Evolutionary conservation across 2,113 vertebrate species (phyloP).

Genomic region (Oryzias curvinotus): DNA sequence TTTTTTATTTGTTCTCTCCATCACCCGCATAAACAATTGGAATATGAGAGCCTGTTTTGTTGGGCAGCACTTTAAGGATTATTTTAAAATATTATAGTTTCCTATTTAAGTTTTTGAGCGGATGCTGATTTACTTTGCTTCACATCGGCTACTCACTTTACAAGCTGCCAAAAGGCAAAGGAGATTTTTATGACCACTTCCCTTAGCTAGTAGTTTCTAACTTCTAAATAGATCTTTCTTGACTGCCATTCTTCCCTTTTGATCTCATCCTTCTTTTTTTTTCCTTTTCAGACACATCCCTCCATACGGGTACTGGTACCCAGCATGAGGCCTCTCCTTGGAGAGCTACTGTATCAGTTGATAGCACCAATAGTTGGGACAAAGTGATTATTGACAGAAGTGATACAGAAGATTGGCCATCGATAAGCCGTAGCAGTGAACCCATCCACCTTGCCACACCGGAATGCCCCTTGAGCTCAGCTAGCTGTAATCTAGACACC

Average conservation of each 20-base stretch:
- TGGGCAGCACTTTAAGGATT: no score
- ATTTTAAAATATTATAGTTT: no score
- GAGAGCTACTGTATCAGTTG: slow-evolving; percentile 80
- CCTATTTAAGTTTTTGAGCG: no score
- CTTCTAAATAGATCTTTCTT: neutral
- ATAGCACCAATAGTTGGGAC: slow-evolving; percentile 86
- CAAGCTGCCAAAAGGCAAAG: no score
- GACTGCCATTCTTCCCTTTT: neutral
- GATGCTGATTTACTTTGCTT: no score
- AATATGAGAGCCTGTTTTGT: no score
- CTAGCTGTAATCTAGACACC: slow-evolving; percentile 84
- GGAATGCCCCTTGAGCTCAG: slow-evolving; percentile 90
- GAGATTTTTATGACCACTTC: no score
- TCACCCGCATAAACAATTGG: no score
- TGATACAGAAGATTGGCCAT: slow-evolving; percentile 90
- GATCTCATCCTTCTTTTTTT: slow-evolving; percentile 11
- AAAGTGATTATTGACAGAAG: slow-evolving; percentile 88
- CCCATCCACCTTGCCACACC: slow-evolving; percentile 73
- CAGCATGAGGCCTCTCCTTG: slow-evolving; percentile 92
- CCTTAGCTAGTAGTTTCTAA: no score
- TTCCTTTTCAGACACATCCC: slow-evolving; percentile 81
- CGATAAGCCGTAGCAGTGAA: slow-evolving; percentile 73
- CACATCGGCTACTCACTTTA: no score
- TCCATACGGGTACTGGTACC: slow-evolving; percentile 84
- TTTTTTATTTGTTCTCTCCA: no score